Evolutionary conservation across 2,797 vertebrate species (phyloP), one percentile per base, ranked within the genome.

Genomic region (Serranus cabrilla): DNA sequence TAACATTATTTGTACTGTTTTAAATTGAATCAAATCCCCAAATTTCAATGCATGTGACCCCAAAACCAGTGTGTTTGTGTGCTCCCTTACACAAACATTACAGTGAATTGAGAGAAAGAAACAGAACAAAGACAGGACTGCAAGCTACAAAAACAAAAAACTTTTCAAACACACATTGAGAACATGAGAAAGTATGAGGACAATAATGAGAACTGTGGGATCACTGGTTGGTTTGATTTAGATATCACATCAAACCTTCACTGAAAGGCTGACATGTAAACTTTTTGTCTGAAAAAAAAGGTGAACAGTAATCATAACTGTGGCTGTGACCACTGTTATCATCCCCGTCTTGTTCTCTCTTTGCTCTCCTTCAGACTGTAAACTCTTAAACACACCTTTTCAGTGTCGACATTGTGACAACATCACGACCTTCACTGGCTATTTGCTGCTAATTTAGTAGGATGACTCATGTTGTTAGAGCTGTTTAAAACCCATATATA

Each of bases 401-500:
- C n/a, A 14, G 4, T 49, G 55, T 56, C 5, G 3, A 64, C 46
- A 52, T 43, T 51, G 11, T 47, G 49, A 59, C 11, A 45, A n/a
- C 40, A 18, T 17, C 42, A 8, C 52, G 49, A 64, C 55, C 59
- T 47, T 55, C 45, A 5, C 37, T 11, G 17, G 25, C 34, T 55
- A 1, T 72, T 61, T 60, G 18, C 61, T 67, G 72, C 54, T 39
- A 69, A 66, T 60, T 13, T 54, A 16, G 49, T 6, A 5, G 49
- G 18, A 23, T 68, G 75, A 83, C 55, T 84, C 64, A 57, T 52
- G 42, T 7, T 25, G 42, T 58, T 23, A 64, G 2, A 7, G 63
- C 63, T 65, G 16, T 60, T 72, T 61, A 59, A 45, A 54, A 77
- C 37, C 51, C 64, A 21, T 46, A 17, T 23, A 37, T 65, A 61